Percentiles rank a stretch among this genome's conserved stretches.
These are phyloP conservation scores for Leucopsar rothschildi DNA, from an alignment of 2,113 vertebrate species.

Conservation along the genomic window DNA sequence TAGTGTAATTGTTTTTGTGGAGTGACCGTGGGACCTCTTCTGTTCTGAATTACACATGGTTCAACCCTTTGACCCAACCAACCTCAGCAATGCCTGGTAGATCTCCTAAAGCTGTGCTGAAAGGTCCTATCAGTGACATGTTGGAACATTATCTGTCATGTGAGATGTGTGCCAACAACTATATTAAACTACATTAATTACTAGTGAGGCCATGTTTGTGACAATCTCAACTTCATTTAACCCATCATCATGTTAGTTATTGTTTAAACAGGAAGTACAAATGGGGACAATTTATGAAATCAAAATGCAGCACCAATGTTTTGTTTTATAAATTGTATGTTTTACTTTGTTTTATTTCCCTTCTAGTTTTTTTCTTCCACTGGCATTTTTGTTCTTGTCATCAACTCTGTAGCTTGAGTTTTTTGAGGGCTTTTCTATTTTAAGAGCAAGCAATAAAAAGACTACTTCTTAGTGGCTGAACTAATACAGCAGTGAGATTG, in stretches of 20 bases:
- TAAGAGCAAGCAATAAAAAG: neutral
- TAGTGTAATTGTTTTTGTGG: conserved; percentile 83
- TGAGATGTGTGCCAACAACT: conserved; percentile 72
- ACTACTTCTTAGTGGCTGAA: neutral
- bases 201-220: conserved; percentile 49
- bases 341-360: conserved; percentile 15
- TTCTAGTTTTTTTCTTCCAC: neutral
- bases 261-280: conserved; percentile 66
- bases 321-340: conserved; percentile 37
- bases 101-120: conserved; percentile 70
- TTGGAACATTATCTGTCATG: conserved; percentile 82
- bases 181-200: conserved; percentile 70
- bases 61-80: conserved; percentile 82
- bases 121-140: conserved; percentile 74
- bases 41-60: conserved; percentile 83
- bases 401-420: neutral
- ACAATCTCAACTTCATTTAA: conserved; percentile 68
- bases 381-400: neutral
- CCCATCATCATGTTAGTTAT: conserved; percentile 51
- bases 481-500: neutral
- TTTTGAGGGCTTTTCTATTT: neutral
- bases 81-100: conserved; percentile 71
- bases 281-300: conserved; percentile 45
- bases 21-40: conserved; percentile 80
- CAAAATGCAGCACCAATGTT: conserved; percentile 16